Percentiles rank a stretch among this genome's conserved stretches.
Conservation (phyloP, 1,140 invertebrate genomes). For the Dufourea novaeangliae region DNA sequence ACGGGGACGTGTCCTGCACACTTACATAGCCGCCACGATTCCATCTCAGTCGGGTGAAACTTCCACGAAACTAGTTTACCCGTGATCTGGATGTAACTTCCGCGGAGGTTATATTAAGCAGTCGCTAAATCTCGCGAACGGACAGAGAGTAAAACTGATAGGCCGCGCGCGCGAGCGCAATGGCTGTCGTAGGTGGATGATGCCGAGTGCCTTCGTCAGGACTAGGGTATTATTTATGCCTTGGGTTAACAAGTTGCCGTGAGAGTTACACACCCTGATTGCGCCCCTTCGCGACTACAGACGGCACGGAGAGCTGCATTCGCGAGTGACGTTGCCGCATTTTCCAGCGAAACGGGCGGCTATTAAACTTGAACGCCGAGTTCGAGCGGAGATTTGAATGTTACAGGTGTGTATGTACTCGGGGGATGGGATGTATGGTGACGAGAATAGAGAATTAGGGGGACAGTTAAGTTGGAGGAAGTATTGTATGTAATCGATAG, state of each 20-base stretch:
- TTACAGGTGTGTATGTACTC: neutral
- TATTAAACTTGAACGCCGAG: neutral
- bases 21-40: conserved; percentile 32
- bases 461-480: neutral
- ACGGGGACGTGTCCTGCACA: conserved; percentile 35
- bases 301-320: neutral
- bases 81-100: conserved; percentile 63
- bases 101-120: conserved; percentile 59
- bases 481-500: no score
- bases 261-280: neutral
- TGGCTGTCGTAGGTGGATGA: conserved; percentile 10
- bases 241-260: conserved; percentile 23
- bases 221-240: conserved; percentile 19
- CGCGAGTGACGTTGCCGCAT: neutral
- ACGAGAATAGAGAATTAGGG: neutral
- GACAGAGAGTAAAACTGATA: conserved; percentile 23
- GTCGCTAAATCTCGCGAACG: conserved; percentile 49
- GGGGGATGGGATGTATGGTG: neutral
- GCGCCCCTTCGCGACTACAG: neutral
- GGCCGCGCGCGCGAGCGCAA: no score
- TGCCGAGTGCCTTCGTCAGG: conserved; percentile 17
- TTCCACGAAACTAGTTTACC: conserved; percentile 63
- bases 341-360: neutral
- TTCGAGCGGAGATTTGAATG: neutral
- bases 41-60: conserved; percentile 48